Base-by-base conservation (phyloP, 1,140 invertebrate genomes). In the Diachasma alloeum region DNA sequence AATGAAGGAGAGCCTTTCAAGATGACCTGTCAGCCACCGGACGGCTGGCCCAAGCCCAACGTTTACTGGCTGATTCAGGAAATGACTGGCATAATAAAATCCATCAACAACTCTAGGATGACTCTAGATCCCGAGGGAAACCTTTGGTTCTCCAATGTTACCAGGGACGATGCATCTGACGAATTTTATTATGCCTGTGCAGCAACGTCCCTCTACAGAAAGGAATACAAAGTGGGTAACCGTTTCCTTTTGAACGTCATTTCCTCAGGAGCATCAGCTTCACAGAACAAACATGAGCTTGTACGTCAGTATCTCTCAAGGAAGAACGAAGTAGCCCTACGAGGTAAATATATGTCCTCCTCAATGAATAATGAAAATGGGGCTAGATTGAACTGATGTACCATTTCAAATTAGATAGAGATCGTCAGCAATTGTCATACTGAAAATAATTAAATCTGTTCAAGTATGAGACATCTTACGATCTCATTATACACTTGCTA, bases 111-210 rank as follows among this genome's bases (percentile, higher is more conserved):
- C 83, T 97, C 96, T 0, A 91, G 97, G 72, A 97, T 98, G 93
- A 98, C 97, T 4, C 90, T 98, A 15, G 97, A 98, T 89, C 97
- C 97, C 0, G 97, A 98, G 90, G 97, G 97, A 44, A 96, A 95
- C 81, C 90, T 98, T 0, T 97, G 96, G 94, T 98, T 98, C 89
- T 97, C 96, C 26, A 98, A 98, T 89, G 94, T 98, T 4, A 98
- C 96, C 0, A 91, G 93, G 72, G 84, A 92, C n/a, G 97, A 98
- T 88, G 93, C 93, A 5, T 95, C 94, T 70, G 92, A 93, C 13
- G 93, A 97, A 81, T 96, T 94, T 85, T 93, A 93, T 75, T 98
- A 98, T 84, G 95, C 95, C 59, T 98, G 97, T 83, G 95, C 96
- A 4, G 97, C 96, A 0, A 95, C 96, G 46, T 97, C 96, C 0